Evolutionary conservation across 2,888 invertebrate species (phyloP).

Genomic region (Habroteleia sp.): DNA sequence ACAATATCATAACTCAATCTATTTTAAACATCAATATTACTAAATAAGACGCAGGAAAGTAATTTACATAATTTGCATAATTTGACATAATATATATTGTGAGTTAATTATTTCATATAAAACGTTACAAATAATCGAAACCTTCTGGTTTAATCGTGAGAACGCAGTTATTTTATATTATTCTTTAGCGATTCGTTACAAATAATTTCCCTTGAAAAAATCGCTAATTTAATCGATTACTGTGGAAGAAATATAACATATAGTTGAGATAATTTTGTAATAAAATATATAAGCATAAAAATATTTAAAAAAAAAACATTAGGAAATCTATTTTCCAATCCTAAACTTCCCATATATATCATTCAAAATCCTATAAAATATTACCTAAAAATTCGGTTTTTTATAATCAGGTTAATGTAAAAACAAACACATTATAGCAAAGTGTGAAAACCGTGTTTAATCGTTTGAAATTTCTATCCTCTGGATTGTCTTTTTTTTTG

Average conservation of each 20-base stretch:
- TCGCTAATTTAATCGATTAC: too few relatives aligned
- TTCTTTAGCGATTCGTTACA: too few relatives aligned
- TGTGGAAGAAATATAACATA: too few relatives aligned
- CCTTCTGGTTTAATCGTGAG: not conserved
- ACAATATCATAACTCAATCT: conserved; percentile 42
- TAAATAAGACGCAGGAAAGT: conserved; percentile 45
- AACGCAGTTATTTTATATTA: not conserved
- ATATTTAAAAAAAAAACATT: too few relatives aligned
- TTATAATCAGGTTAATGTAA: too few relatives aligned
- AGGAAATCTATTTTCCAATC: too few relatives aligned
- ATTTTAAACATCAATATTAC: conserved; percentile 50
- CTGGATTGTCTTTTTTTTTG: conserved; percentile 66
- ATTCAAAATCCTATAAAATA: too few relatives aligned
- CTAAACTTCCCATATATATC: too few relatives aligned
- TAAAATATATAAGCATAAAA: too few relatives aligned
- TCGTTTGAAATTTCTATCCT: conserved; percentile 29
- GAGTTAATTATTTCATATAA: conserved; percentile 45
- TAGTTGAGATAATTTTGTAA: too few relatives aligned
- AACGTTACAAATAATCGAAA: not conserved
- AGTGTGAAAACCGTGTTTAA: conserved; percentile 17
- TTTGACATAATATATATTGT: conserved; percentile 45
- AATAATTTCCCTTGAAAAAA: too few relatives aligned
- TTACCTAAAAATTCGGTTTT: too few relatives aligned
- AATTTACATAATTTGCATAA: conserved; percentile 50
- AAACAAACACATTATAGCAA: not conserved